Conservation (phyloP, 1,140 invertebrate genomes). For the Leguminivora glycinivorella region DNA sequence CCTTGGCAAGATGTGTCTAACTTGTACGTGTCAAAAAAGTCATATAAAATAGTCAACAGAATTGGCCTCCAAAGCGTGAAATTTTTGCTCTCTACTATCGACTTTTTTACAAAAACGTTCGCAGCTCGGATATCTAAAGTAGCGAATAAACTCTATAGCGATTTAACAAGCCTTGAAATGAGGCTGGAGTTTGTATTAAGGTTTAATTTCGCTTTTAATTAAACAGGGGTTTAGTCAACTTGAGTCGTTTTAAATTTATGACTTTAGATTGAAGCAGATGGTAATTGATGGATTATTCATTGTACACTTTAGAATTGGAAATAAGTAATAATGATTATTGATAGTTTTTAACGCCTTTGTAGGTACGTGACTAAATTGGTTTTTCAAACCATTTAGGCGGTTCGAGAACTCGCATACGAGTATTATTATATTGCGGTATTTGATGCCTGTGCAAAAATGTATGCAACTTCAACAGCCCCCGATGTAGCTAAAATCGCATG, state of each 20-base stretch:
- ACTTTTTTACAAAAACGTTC: conserved; percentile 13
- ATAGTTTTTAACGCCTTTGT: background rate
- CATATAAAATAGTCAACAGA: no score
- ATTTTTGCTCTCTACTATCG: background rate
- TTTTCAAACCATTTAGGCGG: no score
- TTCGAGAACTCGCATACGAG: no score
- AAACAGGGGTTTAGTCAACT: conserved; percentile 14
- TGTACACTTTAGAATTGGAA: background rate
- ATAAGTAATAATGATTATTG: background rate
- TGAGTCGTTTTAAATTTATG: conserved; percentile 25
- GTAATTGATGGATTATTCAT: conserved; percentile 5
- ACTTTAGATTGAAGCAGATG: conserved; percentile 15
- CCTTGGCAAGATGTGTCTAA: no score
- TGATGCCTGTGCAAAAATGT: no score
- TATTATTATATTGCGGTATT: no score
- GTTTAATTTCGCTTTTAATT: conserved; percentile 27
- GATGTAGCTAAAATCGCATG: no score
- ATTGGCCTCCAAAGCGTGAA: background rate
- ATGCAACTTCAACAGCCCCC: no score
- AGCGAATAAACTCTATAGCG: conserved; percentile 21
- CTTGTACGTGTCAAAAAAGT: no score
- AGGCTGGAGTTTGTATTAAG: conserved; percentile 22
- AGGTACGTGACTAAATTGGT: background rate
- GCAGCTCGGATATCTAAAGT: conserved; percentile 20
- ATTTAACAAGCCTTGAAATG: conserved; percentile 28